phyloP scores from a whole-genome alignment of 2,113 vertebrate genomes.

The Riparia riparia region DNA sequence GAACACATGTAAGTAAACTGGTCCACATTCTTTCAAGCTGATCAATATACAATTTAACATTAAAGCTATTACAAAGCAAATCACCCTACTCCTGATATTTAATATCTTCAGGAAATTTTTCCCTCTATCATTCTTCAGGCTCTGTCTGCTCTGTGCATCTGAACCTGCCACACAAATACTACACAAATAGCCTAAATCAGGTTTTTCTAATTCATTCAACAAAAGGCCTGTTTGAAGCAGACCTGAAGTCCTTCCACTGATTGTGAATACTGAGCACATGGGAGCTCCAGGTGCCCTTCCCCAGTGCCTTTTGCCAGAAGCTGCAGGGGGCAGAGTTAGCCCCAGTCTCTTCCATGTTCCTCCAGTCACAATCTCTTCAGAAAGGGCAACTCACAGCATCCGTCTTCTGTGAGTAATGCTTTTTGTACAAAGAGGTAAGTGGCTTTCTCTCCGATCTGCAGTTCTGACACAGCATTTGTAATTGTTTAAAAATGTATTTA shows the following conservation, averaged over 20 bases:
- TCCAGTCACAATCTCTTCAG: neutral
- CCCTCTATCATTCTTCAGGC: neutral
- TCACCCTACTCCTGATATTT: neutral
- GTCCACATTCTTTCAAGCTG: neutral
- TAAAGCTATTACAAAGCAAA: neutral
- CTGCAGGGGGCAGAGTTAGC: neutral
- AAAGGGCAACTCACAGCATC: neutral
- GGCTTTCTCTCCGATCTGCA: neutral
- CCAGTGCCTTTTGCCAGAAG: neutral
- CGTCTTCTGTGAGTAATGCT: neutral
- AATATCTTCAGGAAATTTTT: neutral
- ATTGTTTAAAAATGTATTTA: neutral
- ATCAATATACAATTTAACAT: neutral
- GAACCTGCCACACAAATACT: neutral
- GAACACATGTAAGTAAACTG: neutral
- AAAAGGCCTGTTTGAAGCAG: neutral
- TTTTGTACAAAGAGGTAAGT: neutral
- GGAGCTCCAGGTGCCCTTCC: neutral
- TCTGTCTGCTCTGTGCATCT: neutral
- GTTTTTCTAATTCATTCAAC: neutral
- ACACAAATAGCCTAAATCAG: neutral
- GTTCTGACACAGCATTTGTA: neutral
- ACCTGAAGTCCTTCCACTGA: neutral
- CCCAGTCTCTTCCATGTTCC: neutral
- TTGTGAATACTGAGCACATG: neutral